These are phyloP conservation scores for Furcula furcula DNA, from an alignment of 2,888 invertebrate species.

Conservation along the genomic window DNA sequence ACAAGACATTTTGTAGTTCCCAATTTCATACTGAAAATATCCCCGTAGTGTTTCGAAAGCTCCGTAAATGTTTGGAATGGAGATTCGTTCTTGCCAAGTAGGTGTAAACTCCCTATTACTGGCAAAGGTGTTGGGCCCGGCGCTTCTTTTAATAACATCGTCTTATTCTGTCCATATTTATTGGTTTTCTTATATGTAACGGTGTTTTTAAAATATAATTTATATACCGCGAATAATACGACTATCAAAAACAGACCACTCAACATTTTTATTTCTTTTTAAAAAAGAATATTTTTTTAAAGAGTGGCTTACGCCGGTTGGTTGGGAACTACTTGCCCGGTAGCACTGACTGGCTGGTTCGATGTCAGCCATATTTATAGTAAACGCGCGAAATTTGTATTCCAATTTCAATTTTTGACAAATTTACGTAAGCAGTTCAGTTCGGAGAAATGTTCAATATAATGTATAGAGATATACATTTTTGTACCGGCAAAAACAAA, in stretches of 20 bases:
- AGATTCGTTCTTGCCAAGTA: constrained; percentile 82
- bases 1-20: constrained; percentile 87
- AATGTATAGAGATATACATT: neutral
- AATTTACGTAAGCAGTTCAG: too few relatives aligned
- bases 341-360: constrained; percentile 33
- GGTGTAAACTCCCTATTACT: constrained; percentile 86
- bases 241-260: constrained; percentile 60
- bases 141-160: constrained; percentile 59
- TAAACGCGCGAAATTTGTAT: constrained; percentile 38
- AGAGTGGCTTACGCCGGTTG: constrained; percentile 63
- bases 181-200: constrained; percentile 38
- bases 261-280: constrained; percentile 63
- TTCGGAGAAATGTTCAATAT: too few relatives aligned
- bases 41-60: constrained; percentile 86
- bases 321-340: constrained; percentile 55
- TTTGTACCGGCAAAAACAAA: neutral
- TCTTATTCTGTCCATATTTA: constrained; percentile 42
- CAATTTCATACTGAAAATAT: constrained; percentile 86
- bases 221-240: constrained; percentile 51
- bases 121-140: constrained; percentile 86
- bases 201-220: constrained; percentile 48
- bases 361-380: constrained; percentile 38
- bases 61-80: constrained; percentile 88
- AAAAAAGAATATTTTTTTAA: constrained; percentile 51
- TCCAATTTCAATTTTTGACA: constrained; percentile 25